Base-by-base conservation (phyloP, 2,888 invertebrate species). In the Cheilosia grossa region DNA sequence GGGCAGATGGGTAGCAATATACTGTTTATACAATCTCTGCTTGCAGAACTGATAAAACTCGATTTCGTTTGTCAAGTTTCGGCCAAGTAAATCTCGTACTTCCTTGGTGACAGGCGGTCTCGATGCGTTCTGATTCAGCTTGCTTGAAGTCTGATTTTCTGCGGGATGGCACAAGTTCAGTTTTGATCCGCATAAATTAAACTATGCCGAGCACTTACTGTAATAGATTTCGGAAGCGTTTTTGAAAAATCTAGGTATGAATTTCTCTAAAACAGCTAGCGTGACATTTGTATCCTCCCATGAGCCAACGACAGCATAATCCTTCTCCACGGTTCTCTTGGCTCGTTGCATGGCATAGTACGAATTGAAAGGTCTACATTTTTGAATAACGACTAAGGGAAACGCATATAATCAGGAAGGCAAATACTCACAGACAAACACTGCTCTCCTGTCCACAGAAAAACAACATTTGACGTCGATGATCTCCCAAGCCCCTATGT, bases 21-120 rank as follows among this genome's bases (percentile, higher is more conserved):
- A 93, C 89, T 97, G 97, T 90, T 94, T 93, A 89, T 97, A 95
- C 19, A 97, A 93, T 88, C 97, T 93, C 90, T 97, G 97, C 88
- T 94, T 95, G 90, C 97, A 97, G 91, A 97, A 97, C 89, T 97
- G 95, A 91, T 97, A 97, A 91, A 97, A 97, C 89, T 97, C 97
- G 9, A 97, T 96, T 92, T 97, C 97, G 64, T 95, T 93, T 0
- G 97, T 97, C 91, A 97, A 96, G 92, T 97, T 97, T 54, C 93
- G 94, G 87, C 96, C 93, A 2, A 97, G 96, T 47, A 97, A 94
- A 27, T 96, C 94, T 89, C 97, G 97, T 5, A 97, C 95, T 88
- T 95, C 94, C 88, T 96, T 96, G 27, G 95, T 95, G 1, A 97
- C 96, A 0, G 95, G 95, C 1, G 97, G 97, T 89, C 97, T 96